Evolutionary conservation across 2,888 invertebrate species (phyloP).

Genomic region (Eristalinus aeneus): DNA sequence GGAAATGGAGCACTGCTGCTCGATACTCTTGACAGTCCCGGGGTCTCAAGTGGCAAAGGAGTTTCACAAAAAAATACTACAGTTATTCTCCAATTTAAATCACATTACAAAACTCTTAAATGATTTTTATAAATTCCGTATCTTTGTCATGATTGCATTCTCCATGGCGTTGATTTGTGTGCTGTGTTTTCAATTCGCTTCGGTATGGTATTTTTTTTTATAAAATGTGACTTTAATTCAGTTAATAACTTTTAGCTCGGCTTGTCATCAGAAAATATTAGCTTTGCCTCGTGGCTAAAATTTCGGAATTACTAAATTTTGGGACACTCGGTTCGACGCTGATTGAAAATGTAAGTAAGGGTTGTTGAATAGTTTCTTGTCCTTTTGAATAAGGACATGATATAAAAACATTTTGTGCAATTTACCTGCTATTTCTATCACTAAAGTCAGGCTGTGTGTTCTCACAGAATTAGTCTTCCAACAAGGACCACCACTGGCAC

Average conservation of each 20-base stretch:
- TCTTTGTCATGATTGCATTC: constrained; percentile 75
- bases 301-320: constrained; percentile 72
- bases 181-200: constrained; percentile 74
- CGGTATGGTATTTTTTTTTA: constrained; percentile 72
- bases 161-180: constrained; percentile 76
- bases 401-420: no score
- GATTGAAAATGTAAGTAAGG: constrained; percentile 65
- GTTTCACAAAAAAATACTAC: constrained; percentile 72
- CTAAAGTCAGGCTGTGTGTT: no score
- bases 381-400: no score
- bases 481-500: no score
- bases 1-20: constrained; percentile 69
- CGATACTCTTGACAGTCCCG: not conserved
- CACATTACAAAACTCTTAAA: constrained; percentile 74
- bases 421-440: no score
- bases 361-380: no score
- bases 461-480: no score
- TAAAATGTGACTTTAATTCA: not conserved
- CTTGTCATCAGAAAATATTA: constrained; percentile 58
- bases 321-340: constrained; percentile 72
- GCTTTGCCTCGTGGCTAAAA: constrained; percentile 65
- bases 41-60: constrained; percentile 49
- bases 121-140: constrained; percentile 74
- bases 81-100: constrained; percentile 73
- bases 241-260: constrained; percentile 18